phyloP scores from a whole-genome alignment of 1,140 invertebrate species.

The Ganaspis sp. region DNA sequence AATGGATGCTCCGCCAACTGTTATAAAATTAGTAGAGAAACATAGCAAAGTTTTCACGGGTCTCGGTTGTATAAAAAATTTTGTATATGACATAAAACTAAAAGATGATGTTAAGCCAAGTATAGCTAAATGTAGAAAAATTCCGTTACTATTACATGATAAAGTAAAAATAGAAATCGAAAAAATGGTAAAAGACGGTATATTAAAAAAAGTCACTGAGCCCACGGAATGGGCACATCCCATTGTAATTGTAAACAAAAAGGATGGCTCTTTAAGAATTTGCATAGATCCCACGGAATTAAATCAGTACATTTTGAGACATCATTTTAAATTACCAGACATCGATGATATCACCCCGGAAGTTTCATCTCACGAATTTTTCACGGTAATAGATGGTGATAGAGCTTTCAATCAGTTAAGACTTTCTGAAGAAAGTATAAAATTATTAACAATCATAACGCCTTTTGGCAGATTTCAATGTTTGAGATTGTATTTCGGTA shows the following conservation, averaged over 20 bases:
- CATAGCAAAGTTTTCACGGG: slow-evolving; percentile 30
- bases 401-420: slow-evolving; percentile 65
- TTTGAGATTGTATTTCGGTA: slow-evolving; percentile 59
- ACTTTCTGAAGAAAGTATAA: slow-evolving; percentile 54
- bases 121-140: too few relatives aligned
- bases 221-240: too few relatives aligned
- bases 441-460: slow-evolving; percentile 53
- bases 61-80: background rate
- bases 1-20: slow-evolving; percentile 14
- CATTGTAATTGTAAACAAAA: background rate
- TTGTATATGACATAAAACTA: slow-evolving; percentile 27
- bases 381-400: slow-evolving; percentile 62
- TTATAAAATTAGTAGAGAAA: slow-evolving; percentile 32
- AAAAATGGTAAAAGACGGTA: too few relatives aligned
- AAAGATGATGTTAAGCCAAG: slow-evolving; percentile 38
- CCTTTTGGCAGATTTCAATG: slow-evolving; percentile 58
- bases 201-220: too few relatives aligned
- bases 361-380: slow-evolving; percentile 36
- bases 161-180: too few relatives aligned
- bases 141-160: too few relatives aligned
- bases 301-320: background rate
- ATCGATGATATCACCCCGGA: background rate
- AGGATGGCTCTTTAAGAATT: background rate
- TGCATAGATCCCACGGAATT: slow-evolving; percentile 1
- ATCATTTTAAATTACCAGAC: background rate